Base-by-base conservation (phyloP, 2,888 invertebrate species). In the Agrochola circellaris region DNA sequence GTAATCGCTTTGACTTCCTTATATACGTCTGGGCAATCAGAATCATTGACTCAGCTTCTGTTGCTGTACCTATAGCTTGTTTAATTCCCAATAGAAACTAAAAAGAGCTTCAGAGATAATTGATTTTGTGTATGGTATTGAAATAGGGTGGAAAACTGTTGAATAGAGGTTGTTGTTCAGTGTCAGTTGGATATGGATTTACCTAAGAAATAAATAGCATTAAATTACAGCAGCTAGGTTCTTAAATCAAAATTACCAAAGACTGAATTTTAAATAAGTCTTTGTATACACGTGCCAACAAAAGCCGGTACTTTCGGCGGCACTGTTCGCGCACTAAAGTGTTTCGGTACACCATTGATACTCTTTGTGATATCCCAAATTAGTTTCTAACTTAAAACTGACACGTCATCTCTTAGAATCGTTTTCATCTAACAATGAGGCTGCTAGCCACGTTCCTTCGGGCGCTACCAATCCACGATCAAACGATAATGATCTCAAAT, bases 311-410 rank as follows among this genome's bases (percentile, higher is more conserved):
- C 92, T 94, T 93, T 93, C 89, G 92, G 91, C 93, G 92, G 89
- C 92, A 93, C 93, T 93, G 93, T 93, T 93, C 91, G 94, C 93
- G 90, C 93, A 94, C 92, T 95, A 95, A 94, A 91, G 92, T 93
- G 95, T 95, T 95, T 95, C 95, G 92, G 95, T 93, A 93, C 93
- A 93, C 92, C 95, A 95, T 95, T 94, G 95, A 95, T 94, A 93
- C 93, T 94, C 95, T 95, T 95, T 96, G 96, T 96, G 94, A 95
- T 95, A 95, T 94, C 93, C 93, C 94, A 96, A 96, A 96, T 96
- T 96, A 96, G 96, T 96, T 96, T 96, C 95, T 90, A 92, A 95
- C 92, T 90, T 90, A 91, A 96, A 96, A 96, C 91, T 92, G 94
- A 92, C 95, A 89, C 92, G 96, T 96, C 96, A 96, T 96, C 94